Percentiles rank a stretch among this genome's conserved stretches.
Evolutionary conservation across 2,797 vertebrate species (phyloP).

Genomic region (Danionella dracula): DNA sequence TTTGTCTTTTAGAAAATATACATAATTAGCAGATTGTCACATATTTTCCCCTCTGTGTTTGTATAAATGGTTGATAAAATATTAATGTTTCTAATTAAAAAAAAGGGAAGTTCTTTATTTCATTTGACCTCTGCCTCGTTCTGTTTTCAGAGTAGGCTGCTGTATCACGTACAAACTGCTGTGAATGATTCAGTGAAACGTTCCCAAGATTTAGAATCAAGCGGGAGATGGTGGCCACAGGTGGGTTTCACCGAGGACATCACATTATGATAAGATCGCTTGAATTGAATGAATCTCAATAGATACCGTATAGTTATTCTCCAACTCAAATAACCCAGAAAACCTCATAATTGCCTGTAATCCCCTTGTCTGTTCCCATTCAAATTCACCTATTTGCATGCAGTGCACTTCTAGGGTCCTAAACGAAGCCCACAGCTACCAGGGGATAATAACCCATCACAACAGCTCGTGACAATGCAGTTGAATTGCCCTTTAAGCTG

Average conservation of each 20-base stretch:
- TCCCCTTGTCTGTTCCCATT: neutral
- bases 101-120: too few species aligned
- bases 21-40: too few species aligned
- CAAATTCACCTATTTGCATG: neutral
- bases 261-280: neutral
- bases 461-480: neutral
- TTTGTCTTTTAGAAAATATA: too few species aligned
- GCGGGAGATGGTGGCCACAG: too few species aligned
- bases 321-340: constrained; percentile 3
- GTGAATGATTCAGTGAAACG: too few species aligned
- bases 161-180: too few species aligned
- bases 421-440: neutral
- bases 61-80: too few species aligned
- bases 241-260: neutral
- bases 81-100: too few species aligned
- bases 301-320: constrained; percentile 3
- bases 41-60: too few species aligned
- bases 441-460: neutral
- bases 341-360: neutral
- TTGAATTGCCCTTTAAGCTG: neutral
- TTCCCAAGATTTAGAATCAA: too few species aligned
- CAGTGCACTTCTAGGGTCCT: neutral
- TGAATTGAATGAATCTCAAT: neutral
- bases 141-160: too few species aligned
- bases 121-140: too few species aligned